Percentiles rank a stretch among this genome's conserved stretches.
phyloP scores from a whole-genome alignment of 2,797 vertebrate genomes.

The Scolopax bukidnonensis region DNA sequence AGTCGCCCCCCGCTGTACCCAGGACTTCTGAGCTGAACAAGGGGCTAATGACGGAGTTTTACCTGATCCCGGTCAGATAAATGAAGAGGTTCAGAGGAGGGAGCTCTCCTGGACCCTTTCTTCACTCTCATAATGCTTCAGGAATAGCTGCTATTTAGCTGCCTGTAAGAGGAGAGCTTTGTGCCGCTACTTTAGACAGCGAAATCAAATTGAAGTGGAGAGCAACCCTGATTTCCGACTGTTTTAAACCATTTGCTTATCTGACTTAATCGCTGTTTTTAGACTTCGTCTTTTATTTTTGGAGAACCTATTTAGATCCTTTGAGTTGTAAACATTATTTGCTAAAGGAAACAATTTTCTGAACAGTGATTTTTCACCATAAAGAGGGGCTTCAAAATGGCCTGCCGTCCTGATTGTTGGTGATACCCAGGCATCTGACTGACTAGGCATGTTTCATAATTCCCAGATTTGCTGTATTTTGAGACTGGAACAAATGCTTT shows the following conservation, averaged over 20 bases:
- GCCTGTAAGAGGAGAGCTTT: neutral
- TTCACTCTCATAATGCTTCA: neutral
- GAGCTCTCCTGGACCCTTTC: neutral
- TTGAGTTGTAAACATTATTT: neutral
- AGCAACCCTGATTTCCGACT: neutral
- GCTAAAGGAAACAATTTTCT: neutral
- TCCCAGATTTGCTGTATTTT: constrained; percentile 5
- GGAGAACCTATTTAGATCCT: neutral
- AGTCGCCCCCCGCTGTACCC: neutral
- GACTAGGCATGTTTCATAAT: neutral
- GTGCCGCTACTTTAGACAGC: neutral
- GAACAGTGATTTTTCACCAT: neutral
- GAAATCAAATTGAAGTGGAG: neutral
- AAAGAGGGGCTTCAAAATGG: neutral
- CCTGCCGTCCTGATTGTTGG: neutral
- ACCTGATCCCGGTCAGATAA: neutral
- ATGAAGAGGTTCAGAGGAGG: neutral
- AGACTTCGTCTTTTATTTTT: neutral
- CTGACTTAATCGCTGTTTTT: neutral
- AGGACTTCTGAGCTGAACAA: neutral
- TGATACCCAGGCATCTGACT: neutral
- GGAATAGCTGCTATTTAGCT: neutral
- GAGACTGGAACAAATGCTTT: constrained; percentile 38
- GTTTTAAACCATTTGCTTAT: neutral
- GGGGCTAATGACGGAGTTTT: neutral